Percentiles rank a stretch among this genome's conserved stretches.
Conservation (phyloP, 1,140 invertebrate genomes). For the Onthophagus taurus region DNA sequence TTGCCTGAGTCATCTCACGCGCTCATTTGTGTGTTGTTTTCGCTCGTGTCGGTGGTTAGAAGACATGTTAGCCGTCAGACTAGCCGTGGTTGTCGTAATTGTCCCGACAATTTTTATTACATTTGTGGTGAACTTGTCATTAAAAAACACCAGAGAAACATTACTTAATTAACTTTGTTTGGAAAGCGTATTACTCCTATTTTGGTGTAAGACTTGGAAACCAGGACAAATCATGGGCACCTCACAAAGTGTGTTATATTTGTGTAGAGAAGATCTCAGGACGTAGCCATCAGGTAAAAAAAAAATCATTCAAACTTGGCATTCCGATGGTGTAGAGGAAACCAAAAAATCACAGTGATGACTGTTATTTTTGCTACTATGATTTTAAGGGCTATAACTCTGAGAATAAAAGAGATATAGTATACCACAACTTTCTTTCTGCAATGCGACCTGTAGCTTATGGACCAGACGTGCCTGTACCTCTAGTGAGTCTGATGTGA, state of each 20-base stretch:
- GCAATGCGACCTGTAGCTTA: slow-evolving; percentile 1
- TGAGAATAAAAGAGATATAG: background rate
- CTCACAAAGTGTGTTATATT: slow-evolving; percentile 1
- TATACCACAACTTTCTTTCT: background rate
- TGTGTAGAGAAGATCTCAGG: slow-evolving; percentile 1
- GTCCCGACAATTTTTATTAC: no score
- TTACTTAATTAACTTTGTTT: background rate
- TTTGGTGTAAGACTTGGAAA: slow-evolving; percentile 1
- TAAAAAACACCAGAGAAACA: slow-evolving; percentile 1
- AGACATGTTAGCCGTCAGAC: no score
- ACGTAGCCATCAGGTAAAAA: background rate
- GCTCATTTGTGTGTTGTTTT: background rate
- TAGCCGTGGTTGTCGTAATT: no score
- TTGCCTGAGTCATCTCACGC: no score
- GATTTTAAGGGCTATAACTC: background rate
- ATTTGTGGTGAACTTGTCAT: slow-evolving; percentile 1
- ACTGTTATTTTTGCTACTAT: no score
- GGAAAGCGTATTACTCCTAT: slow-evolving; percentile 1
- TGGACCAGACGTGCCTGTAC: background rate
- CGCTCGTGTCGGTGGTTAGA: slow-evolving; percentile 1
- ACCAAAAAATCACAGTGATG: no score
- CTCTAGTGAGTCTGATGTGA: no score
- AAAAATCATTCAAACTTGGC: background rate
- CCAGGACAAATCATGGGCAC: no score
- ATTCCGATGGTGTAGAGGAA: no score